phyloP scores from a whole-genome alignment of 2,888 invertebrate genomes.

The Caenorhabditis becei region DNA sequence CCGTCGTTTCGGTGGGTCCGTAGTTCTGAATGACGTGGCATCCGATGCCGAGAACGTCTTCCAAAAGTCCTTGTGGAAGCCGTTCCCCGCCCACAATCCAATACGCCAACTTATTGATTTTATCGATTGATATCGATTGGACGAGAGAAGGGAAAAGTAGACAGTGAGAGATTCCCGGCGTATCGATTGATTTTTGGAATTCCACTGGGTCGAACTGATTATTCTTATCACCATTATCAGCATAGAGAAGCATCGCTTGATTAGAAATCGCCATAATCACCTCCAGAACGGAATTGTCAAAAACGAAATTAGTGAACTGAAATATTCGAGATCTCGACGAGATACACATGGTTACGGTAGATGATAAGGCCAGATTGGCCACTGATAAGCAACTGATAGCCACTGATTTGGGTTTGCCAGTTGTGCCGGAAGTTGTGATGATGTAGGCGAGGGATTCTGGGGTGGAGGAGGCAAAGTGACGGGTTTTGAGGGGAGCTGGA shows the following conservation, averaged over 20 bases:
- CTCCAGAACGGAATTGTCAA: constrained; percentile 78
- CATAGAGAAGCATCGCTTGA: constrained; percentile 62
- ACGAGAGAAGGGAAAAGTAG: constrained; percentile 72
- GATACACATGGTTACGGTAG: constrained; percentile 53
- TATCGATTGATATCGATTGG: constrained; percentile 48
- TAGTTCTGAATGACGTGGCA: constrained; percentile 76
- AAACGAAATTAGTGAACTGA: constrained; percentile 74
- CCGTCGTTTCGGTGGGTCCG: constrained; percentile 79
- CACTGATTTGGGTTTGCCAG: constrained; percentile 78
- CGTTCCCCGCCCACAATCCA: constrained; percentile 79
- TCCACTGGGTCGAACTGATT: constrained; percentile 57
- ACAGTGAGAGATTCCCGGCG: constrained; percentile 69
- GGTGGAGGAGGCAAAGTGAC: constrained; percentile 18
- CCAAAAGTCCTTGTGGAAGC: constrained; percentile 65
- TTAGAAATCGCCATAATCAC: constrained; percentile 66
- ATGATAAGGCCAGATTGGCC: constrained; percentile 65
- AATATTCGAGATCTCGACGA: constrained; percentile 40
- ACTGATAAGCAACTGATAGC: constrained; percentile 66
- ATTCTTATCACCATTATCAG: background rate
- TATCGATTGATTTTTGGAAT: constrained; percentile 56
- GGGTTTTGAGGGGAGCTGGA: background rate
- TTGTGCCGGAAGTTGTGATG: constrained; percentile 80
- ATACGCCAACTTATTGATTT: constrained; percentile 64
- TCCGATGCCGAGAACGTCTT: constrained; percentile 53
- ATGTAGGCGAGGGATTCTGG: constrained; percentile 72